phyloP scores from a whole-genome alignment of 2,113 vertebrate genomes.

The Myotis davidii region DNA sequence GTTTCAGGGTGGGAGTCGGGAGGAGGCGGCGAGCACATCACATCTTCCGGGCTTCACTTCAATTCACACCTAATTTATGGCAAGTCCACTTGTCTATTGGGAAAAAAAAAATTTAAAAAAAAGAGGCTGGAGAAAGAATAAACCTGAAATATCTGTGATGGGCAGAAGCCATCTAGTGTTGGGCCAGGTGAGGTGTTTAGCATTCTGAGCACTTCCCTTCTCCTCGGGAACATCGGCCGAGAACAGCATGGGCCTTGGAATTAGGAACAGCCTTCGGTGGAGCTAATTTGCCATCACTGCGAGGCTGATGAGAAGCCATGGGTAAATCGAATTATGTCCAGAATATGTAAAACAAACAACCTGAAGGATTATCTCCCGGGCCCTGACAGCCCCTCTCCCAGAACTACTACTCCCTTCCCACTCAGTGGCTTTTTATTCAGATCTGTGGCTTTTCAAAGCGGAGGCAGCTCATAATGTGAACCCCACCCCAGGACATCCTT shows the following conservation, averaged over 20 bases:
- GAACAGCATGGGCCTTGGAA: neutral
- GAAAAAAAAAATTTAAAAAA: neutral
- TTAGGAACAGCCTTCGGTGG: neutral
- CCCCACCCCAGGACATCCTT: neutral
- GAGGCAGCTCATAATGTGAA: neutral
- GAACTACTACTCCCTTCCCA: neutral
- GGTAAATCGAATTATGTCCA: neutral
- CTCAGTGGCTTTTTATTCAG: neutral
- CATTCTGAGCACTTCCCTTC: neutral
- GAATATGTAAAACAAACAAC: neutral
- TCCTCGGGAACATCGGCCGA: neutral
- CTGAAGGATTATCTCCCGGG: neutral
- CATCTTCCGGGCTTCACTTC: slow-evolving; percentile 1
- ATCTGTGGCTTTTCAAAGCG: neutral
- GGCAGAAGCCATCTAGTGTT: neutral
- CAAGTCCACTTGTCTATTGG: neutral
- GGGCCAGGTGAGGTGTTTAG: neutral
- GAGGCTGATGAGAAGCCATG: neutral
- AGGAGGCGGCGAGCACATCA: neutral
- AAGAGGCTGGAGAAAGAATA: neutral
- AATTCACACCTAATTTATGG: slow-evolving; percentile 48
- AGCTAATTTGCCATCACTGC: neutral
- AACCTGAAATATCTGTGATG: slow-evolving; percentile 1
- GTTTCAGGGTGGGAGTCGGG: neutral
- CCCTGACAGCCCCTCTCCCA: neutral